Percentiles rank a stretch among this genome's conserved stretches.
These are phyloP conservation scores for Meda fulgida DNA, from an alignment of 2,797 vertebrate species.

Conservation along the genomic window DNA sequence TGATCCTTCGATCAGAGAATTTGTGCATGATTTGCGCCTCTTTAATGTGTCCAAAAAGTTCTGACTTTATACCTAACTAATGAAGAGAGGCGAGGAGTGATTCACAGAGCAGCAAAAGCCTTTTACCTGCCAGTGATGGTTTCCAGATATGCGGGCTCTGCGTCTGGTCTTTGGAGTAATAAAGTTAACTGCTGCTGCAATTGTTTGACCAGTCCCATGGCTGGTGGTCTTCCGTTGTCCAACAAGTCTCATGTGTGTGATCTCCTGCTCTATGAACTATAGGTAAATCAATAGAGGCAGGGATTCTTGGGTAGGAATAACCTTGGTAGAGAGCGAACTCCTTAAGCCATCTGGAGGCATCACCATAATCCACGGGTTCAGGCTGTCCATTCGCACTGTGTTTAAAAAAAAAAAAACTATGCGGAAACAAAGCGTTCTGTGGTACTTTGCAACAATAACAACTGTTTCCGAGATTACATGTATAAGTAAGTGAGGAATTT, in stretches of 20 bases:
- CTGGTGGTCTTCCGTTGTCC: constrained; percentile 84
- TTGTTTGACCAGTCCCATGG: constrained; percentile 86
- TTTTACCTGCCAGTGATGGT: constrained; percentile 83
- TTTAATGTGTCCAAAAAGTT: neutral
- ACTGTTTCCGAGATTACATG: constrained; percentile 84
- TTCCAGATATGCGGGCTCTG: constrained; percentile 86
- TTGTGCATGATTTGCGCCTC: neutral
- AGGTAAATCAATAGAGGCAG: constrained; percentile 81
- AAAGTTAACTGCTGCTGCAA: constrained; percentile 85
- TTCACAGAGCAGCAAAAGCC: constrained; percentile 32
- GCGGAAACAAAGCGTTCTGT: constrained; percentile 81
- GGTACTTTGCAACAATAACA: constrained; percentile 85
- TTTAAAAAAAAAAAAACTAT: constrained; percentile 80
- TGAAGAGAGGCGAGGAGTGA: constrained; percentile 29
- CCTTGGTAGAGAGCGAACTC: constrained; percentile 84
- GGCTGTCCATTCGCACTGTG: constrained; percentile 79
- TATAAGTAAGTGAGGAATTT: constrained; percentile 78
- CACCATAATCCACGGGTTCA: constrained; percentile 81
- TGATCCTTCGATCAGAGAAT: neutral
- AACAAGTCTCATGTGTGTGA: constrained; percentile 80
- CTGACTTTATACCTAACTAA: neutral
- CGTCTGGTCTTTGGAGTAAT: constrained; percentile 85
- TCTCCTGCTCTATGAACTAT: constrained; percentile 72
- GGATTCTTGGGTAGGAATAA: constrained; percentile 82
- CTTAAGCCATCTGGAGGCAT: constrained; percentile 78